Evolutionary conservation across 2,113 vertebrate species (phyloP).

Genomic region (Alectura lathami): DNA sequence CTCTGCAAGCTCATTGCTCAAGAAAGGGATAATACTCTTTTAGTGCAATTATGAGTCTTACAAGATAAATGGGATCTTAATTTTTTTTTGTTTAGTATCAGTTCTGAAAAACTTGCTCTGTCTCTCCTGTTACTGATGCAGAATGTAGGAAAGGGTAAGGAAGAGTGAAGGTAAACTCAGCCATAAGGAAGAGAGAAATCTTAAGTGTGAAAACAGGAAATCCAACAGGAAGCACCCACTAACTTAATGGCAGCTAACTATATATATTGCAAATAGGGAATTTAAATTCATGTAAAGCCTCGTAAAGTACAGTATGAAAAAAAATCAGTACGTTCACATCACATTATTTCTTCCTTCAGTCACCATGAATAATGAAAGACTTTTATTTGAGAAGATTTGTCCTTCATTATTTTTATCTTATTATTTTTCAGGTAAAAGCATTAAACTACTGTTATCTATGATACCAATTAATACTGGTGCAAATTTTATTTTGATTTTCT

Average conservation of each 20-base stretch:
- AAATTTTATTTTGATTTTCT: not conserved
- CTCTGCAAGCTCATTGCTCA: not conserved
- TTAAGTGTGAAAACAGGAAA: not conserved
- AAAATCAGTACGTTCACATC: not conserved
- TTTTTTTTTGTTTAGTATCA: not conserved
- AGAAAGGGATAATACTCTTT: not conserved
- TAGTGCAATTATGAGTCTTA: not conserved
- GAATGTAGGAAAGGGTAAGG: not conserved
- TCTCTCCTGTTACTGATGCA: not conserved
- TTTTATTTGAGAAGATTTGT: not conserved
- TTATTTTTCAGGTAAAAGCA: not conserved
- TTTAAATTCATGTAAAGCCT: not conserved
- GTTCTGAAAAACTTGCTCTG: not conserved
- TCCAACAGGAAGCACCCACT: not conserved
- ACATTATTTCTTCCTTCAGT: not conserved
- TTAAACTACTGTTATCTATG: not conserved
- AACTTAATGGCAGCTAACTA: not conserved
- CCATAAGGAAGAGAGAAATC: not conserved
- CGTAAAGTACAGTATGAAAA: not conserved
- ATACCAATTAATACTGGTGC: not conserved
- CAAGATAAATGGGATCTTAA: not conserved
- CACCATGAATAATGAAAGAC: not conserved
- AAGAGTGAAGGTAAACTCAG: not conserved
- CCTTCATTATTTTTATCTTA: not conserved
- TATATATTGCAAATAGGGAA: not conserved